Conservation (phyloP, 2,113 vertebrate genomes). For the Elaphurus davidianus region DNA sequence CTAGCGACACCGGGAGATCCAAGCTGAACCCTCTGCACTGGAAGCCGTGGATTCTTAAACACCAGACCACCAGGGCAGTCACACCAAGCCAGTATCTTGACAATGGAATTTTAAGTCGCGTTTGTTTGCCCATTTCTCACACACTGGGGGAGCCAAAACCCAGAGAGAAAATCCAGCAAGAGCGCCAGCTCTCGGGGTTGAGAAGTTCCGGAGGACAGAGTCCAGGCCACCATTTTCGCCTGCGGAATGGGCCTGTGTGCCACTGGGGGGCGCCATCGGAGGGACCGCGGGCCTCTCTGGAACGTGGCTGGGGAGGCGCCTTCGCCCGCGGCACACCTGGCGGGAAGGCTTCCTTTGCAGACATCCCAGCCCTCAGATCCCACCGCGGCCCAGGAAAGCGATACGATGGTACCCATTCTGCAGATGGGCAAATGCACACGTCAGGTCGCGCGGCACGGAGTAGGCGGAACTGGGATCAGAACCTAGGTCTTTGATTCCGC, state of each 20-base stretch:
- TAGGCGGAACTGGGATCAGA: neutral
- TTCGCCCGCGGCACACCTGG: neutral
- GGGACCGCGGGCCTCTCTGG: rapidly evolving
- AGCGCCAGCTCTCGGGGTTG: rapidly evolving
- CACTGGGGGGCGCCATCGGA: neutral
- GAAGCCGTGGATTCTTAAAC: neutral
- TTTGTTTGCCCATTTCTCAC: neutral
- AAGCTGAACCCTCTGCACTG: neutral
- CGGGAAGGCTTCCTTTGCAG: neutral
- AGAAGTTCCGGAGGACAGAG: neutral
- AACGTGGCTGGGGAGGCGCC: rapidly evolving
- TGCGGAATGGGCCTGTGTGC: neutral
- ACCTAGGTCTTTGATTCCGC: neutral
- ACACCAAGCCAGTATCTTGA: neutral
- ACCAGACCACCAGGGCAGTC: neutral
- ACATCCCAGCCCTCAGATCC: neutral
- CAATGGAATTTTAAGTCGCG: neutral
- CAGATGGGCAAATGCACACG: neutral
- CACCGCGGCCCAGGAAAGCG: rapidly evolving
- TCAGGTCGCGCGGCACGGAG: neutral
- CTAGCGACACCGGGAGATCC: neutral
- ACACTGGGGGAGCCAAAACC: neutral
- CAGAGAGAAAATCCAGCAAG: neutral
- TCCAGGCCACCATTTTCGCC: neutral
- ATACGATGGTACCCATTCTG: neutral